These are phyloP conservation scores for Noctuana brunneofusca DNA, from an alignment of 2,888 invertebrate genomes.

Conservation along the genomic window DNA sequence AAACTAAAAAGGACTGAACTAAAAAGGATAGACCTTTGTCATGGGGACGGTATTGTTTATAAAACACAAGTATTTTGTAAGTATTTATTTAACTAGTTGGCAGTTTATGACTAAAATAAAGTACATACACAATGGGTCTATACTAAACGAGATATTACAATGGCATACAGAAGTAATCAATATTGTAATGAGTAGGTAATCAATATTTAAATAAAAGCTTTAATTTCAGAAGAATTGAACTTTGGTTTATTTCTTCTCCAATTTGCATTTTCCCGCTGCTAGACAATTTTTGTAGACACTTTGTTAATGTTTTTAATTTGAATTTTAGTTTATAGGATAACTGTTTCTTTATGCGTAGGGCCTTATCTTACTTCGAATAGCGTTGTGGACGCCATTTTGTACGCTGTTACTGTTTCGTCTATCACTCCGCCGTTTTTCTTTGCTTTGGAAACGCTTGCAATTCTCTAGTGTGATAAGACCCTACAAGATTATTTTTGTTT, in stretches of 20 bases:
- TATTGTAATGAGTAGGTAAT: too few species aligned
- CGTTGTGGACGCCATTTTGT: too few species aligned
- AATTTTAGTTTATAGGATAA: too few species aligned
- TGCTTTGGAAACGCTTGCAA: too few species aligned
- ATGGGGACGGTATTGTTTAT: neutral
- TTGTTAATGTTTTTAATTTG: neutral
- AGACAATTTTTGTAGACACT: neutral
- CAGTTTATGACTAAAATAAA: conserved; percentile 69
- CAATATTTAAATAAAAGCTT: conserved; percentile 42
- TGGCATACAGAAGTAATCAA: conserved; percentile 66
- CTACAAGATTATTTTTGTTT: too few species aligned
- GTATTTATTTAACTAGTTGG: conserved; percentile 60
- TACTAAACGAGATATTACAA: conserved; percentile 57
- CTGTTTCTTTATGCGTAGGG: too few species aligned
- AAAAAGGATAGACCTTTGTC: too few species aligned
- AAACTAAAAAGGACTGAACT: too few species aligned
- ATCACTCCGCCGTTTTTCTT: too few species aligned
- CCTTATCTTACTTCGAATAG: too few species aligned
- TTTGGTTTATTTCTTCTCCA: conserved; percentile 59
- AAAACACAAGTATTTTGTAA: conserved; percentile 39
- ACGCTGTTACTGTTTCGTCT: too few species aligned
- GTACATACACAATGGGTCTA: conserved; percentile 43
- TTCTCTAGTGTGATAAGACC: too few species aligned
- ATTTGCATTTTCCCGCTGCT: neutral
- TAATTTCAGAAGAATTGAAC: conserved; percentile 55